Percentiles rank a stretch among this genome's conserved stretches.
Evolutionary conservation across 2,888 invertebrate genomes (phyloP).

Genomic region (Coelinius sp.): DNA sequence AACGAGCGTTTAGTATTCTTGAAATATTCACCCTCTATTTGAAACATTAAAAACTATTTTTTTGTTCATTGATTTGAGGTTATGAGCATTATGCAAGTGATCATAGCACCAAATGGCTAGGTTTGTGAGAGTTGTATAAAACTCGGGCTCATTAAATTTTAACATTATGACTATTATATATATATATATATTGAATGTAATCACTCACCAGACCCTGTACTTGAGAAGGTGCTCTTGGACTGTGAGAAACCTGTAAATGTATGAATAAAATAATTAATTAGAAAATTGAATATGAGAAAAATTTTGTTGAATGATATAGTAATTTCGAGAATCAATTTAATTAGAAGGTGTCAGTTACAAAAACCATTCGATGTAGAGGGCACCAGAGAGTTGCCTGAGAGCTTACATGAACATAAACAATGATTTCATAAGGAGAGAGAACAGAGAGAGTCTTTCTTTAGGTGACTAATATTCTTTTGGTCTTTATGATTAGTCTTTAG

Average conservation of each 20-base stretch:
- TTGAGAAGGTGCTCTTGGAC: slow-evolving; percentile 64
- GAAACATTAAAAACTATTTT: neutral
- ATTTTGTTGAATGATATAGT: too few relatives aligned
- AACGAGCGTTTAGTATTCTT: slow-evolving; percentile 29
- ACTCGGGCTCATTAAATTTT: neutral
- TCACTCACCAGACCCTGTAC: slow-evolving; percentile 64
- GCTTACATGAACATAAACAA: too few relatives aligned
- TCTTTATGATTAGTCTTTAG: too few relatives aligned
- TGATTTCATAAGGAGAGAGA: too few relatives aligned
- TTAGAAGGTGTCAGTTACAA: too few relatives aligned
- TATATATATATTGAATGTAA: neutral
- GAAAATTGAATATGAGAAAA: neutral
- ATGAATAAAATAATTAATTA: slow-evolving; percentile 12
- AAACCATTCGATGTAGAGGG: too few relatives aligned
- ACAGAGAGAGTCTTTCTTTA: too few relatives aligned
- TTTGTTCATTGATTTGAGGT: neutral
- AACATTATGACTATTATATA: too few relatives aligned
- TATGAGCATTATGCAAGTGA: neutral
- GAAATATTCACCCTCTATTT: neutral
- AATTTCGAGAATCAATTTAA: too few relatives aligned
- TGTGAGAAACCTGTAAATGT: slow-evolving; percentile 64
- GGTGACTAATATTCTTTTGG: too few relatives aligned
- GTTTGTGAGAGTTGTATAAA: neutral
- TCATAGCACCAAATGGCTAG: neutral
- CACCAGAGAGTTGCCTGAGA: too few relatives aligned